phyloP scores from a whole-genome alignment of 2,888 invertebrate species.

The Sipha maydis region DNA sequence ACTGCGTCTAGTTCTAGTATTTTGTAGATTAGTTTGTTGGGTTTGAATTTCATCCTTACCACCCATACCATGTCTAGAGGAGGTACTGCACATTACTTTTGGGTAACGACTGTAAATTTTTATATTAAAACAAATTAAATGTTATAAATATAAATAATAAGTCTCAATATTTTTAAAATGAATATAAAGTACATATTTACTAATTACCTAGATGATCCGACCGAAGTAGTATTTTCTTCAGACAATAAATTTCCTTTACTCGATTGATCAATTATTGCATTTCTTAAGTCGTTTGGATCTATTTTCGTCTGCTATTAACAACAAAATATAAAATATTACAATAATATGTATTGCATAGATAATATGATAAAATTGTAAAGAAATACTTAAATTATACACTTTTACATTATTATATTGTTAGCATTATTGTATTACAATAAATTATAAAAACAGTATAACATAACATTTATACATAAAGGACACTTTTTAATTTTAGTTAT shows the following conservation, averaged over 20 bases:
- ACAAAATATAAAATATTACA: neutral
- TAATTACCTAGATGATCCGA: conserved; percentile 40
- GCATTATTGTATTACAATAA: too few relatives aligned
- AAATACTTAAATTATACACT: too few relatives aligned
- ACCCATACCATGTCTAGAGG: conserved; percentile 65
- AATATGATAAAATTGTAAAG: neutral
- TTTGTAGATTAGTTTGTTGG: conserved; percentile 67
- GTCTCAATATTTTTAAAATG: neutral
- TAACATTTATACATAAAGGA: too few relatives aligned
- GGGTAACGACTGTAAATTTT: conserved; percentile 36
- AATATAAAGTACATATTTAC: neutral
- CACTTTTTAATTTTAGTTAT: too few relatives aligned
- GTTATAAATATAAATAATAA: neutral
- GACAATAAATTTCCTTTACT: conserved; percentile 53
- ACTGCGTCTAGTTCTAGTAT: conserved; percentile 77
- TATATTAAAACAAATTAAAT: neutral
- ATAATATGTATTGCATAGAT: neutral
- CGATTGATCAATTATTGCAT: conserved; percentile 51
- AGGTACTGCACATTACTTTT: conserved; percentile 50
- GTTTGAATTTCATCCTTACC: conserved; percentile 76
- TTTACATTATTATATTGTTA: too few relatives aligned
- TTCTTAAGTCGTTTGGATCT: conserved; percentile 48
- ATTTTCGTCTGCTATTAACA: conserved; percentile 28
- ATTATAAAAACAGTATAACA: too few relatives aligned
- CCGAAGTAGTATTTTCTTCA: conserved; percentile 37